Evolutionary conservation across 37 sponge, comb jelly and placozoan species (phyloP), one percentile per base, ranked within the genome.

Genomic region (Petrosia ficiformis): DNA sequence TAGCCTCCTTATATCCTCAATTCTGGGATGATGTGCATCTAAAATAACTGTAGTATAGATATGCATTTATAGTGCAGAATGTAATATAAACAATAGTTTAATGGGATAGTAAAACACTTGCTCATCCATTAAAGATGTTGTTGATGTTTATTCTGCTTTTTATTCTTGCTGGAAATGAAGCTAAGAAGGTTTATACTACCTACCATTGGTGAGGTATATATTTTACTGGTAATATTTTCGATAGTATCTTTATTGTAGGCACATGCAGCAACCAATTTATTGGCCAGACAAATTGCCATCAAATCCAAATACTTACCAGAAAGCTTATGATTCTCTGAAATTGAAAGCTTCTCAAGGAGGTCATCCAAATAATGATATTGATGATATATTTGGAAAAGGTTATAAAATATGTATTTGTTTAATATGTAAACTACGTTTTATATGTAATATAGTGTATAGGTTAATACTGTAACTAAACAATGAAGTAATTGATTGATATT

Each of bases 191-290:
- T 16, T 48, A 48, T 48, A 19, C 16, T 19, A 48, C 54, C 16
- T 48, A 19, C 16, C 54, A 48, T 48, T 48, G 54, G 54, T 48
- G 54, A 48, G 54, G 10, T 10, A 19, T 48, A 48, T 19, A 48
- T 48, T 48, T 19, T 48, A 16, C 16, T 19, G 54, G 10, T 48
- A 48, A 16, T 48, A 16, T 16, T 16, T 19, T 10, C 14, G 10
- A 19, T 16, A 16, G 16, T 48, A 48, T 42, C 1, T 4, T 22
- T 30, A 36, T n/a, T n/a, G n/a, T 59, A 85, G 86, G 86, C 86
- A 85, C 48, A 65, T 85, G 74, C 86, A 85, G 44, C 86, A 85
- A 34, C 86, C 86, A 28, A 85, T 78, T 48, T 85, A 85, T 71
- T 85, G 86, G 86, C 86, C 86, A 19, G 86, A 72, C 69, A 72